A percentile compares a stretch with the other conserved stretches of the same genome.
Evolutionary conservation across 64 coral and sea anemone species (phyloP).

Genomic region (Montipora efflorescens): DNA sequence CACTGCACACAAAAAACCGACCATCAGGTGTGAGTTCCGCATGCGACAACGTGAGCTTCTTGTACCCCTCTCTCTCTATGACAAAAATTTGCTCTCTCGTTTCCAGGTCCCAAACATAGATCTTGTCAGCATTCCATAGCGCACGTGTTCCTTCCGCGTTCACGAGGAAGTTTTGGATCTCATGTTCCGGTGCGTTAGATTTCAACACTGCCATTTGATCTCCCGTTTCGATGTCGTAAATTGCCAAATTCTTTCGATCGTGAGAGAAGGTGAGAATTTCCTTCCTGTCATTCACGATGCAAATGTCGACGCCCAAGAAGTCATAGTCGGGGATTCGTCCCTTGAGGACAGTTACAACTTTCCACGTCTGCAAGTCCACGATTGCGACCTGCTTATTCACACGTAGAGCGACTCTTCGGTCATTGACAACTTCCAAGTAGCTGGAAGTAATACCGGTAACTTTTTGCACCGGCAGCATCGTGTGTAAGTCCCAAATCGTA

Average conservation of each 20-base stretch:
- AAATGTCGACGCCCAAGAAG: conserved; percentile 73
- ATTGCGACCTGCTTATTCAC: conserved; percentile 70
- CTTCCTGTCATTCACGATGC: conserved; percentile 53
- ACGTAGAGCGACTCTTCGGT: conserved; percentile 73
- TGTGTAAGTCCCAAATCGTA: conserved; percentile 82
- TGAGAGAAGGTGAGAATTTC: conserved; percentile 87
- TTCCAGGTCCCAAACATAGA: conserved; percentile 78
- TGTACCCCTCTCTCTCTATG: conserved; percentile 55
- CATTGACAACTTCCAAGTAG: conserved; percentile 76
- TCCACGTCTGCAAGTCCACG: conserved; percentile 72
- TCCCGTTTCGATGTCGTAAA: conserved; percentile 85
- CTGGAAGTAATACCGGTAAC: conserved; percentile 74
- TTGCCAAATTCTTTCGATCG: conserved; percentile 53
- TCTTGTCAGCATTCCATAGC: conserved; percentile 47
- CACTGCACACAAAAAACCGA: conserved; percentile 57
- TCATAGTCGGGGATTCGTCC: conserved; percentile 83
- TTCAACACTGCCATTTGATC: conserved; percentile 65
- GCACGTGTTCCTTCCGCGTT: conserved; percentile 61
- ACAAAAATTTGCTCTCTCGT: conserved; percentile 74
- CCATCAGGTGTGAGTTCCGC: conserved; percentile 82
- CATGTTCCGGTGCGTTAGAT: conserved; percentile 11
- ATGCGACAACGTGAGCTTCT: conserved; percentile 42
- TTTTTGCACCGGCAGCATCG: conserved; percentile 76
- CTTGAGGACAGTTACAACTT: conserved; percentile 72
- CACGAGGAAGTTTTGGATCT: conserved; percentile 61